These are phyloP conservation scores for Anoplius nigerrimus DNA, from an alignment of 2,888 invertebrate species.

Conservation along the genomic window DNA sequence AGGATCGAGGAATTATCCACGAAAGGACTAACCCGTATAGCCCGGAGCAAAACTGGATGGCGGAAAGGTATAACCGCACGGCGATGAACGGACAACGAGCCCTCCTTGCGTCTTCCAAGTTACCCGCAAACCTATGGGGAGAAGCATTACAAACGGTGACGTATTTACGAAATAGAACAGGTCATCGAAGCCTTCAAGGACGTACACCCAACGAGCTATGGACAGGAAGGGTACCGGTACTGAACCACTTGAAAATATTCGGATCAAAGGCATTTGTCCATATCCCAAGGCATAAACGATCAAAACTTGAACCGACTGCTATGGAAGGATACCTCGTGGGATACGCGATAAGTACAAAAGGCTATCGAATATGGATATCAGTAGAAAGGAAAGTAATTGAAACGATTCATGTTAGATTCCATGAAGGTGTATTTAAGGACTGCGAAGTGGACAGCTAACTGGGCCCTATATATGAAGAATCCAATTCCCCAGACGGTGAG, in stretches of 20 bases:
- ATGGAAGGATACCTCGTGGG: slow-evolving; percentile 35
- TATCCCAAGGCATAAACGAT: slow-evolving; percentile 22
- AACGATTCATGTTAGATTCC: slow-evolving; percentile 33
- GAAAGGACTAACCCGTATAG: slow-evolving; percentile 27
- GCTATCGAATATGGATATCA: slow-evolving; percentile 23
- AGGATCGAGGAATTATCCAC: slow-evolving; percentile 18
- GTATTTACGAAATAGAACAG: slow-evolving; percentile 16
- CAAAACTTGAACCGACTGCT: slow-evolving; percentile 23
- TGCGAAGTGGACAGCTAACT: background rate
- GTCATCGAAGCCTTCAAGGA: slow-evolving; percentile 15
- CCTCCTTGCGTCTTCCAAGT: slow-evolving; percentile 13
- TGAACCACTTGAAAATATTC: slow-evolving; percentile 23
- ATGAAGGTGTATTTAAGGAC: slow-evolving; percentile 9
- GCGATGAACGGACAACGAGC: slow-evolving; percentile 30
- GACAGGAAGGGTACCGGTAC: slow-evolving; percentile 12
- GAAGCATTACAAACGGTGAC: slow-evolving; percentile 31
- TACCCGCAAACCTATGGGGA: slow-evolving; percentile 36
- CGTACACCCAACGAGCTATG: slow-evolving; percentile 34
- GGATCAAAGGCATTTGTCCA: slow-evolving; percentile 24
- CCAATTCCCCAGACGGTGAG: background rate
- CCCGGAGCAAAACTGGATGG: slow-evolving; percentile 39
- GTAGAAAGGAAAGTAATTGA: slow-evolving; percentile 10
- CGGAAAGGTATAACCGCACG: slow-evolving; percentile 40
- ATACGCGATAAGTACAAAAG: slow-evolving; percentile 27
- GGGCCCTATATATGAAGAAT: background rate